Conservation (phyloP, 2,797 vertebrate species). For the Aotus griseimembra region DNA sequence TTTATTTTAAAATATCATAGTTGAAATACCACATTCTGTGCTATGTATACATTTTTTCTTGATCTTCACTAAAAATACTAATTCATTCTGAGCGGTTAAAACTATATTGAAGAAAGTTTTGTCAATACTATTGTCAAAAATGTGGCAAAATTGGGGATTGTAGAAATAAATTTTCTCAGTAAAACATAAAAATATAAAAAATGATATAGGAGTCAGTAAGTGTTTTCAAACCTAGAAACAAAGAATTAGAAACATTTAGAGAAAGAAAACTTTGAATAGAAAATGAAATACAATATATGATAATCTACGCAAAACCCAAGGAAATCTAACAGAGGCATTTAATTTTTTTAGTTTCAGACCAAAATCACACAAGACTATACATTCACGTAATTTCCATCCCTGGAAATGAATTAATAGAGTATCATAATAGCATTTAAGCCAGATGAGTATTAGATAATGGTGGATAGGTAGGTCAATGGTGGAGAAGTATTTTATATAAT, state of each 20-base stretch:
- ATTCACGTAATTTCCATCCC: background rate
- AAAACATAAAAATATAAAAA: background rate
- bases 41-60: background rate
- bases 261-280: background rate
- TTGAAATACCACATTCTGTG: background rate
- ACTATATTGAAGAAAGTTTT: background rate
- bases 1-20: background rate
- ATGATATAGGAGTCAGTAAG: background rate
- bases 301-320: background rate
- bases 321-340: background rate
- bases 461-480: background rate
- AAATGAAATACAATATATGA: background rate
- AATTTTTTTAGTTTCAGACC: background rate
- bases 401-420: background rate
- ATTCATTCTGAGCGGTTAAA: background rate
- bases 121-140: background rate
- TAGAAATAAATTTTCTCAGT: background rate
- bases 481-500: background rate
- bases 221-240: background rate
- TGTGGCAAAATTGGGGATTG: background rate
- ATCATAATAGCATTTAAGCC: background rate
- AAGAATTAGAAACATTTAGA: background rate
- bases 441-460: background rate
- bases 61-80: background rate
- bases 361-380: background rate